These are phyloP conservation scores for Chaetodon auriga DNA, from an alignment of 2,113 vertebrate species.

Conservation along the genomic window DNA sequence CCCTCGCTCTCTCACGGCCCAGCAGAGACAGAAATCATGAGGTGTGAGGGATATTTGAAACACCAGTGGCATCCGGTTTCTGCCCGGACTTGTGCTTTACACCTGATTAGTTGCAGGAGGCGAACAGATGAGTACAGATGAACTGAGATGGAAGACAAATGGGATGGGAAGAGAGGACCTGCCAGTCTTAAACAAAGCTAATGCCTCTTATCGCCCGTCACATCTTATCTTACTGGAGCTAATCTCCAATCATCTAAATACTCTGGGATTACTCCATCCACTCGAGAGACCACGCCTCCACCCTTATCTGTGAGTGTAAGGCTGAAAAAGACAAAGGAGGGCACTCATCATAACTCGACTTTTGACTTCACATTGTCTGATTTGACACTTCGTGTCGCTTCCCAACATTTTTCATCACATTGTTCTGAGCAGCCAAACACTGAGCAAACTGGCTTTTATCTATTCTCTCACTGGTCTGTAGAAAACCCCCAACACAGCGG, in stretches of 20 bases:
- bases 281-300: conserved; percentile 13
- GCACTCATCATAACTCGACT: not conserved
- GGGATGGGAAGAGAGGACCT: conserved; percentile 29
- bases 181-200: conserved; percentile 28
- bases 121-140: conserved; percentile 66
- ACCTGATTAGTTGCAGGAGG: conserved; percentile 77
- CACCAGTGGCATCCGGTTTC: conserved; percentile 72
- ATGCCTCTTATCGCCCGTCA: conserved; percentile 56
- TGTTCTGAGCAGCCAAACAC: not conserved
- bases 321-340: conserved; percentile 5
- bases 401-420: not conserved
- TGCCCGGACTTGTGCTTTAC: conserved; percentile 62
- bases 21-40: conserved; percentile 65
- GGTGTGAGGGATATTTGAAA: conserved; percentile 72
- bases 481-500: conserved; percentile 12
- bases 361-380: not conserved
- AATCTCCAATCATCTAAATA: conserved; percentile 66
- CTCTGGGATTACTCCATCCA: conserved; percentile 41
- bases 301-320: conserved; percentile 7
- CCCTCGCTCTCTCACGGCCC: conserved; percentile 13
- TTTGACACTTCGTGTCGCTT: not conserved
- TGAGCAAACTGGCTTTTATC: conserved; percentile 23
- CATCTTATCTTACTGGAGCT: conserved; percentile 58
- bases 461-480: conserved; percentile 6
- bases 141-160: conserved; percentile 66